Conservation (phyloP, 2,888 invertebrate species). For the Tanypteryx hageni region DNA sequence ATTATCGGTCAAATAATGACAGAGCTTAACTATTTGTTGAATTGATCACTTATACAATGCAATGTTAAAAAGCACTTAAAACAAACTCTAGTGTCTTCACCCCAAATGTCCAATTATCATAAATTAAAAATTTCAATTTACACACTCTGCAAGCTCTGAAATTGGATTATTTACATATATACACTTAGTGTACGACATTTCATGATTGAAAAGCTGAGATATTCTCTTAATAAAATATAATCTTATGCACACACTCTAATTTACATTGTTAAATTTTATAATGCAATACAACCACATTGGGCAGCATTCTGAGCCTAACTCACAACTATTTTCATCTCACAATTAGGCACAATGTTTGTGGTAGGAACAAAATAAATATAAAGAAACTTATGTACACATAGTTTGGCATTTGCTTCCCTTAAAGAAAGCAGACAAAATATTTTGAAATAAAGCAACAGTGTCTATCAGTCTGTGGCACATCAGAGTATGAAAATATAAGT, state of each 20-base stretch:
- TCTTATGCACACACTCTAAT: conserved; percentile 59
- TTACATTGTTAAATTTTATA: conserved; percentile 48
- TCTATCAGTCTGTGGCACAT: conserved; percentile 62
- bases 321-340: conserved; percentile 58
- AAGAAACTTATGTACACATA: conserved; percentile 56
- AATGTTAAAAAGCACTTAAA: conserved; percentile 56
- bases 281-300: conserved; percentile 34
- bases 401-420: conserved; percentile 56
- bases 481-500: conserved; percentile 59
- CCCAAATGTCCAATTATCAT: conserved; percentile 59
- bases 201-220: conserved; percentile 60
- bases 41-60: conserved; percentile 51
- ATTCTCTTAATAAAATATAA: conserved; percentile 59
- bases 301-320: conserved; percentile 52
- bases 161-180: conserved; percentile 56
- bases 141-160: conserved; percentile 39
- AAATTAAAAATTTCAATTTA: conserved; percentile 60
- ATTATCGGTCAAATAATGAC: conserved; percentile 10
- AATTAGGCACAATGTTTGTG: conserved; percentile 53
- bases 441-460: conserved; percentile 44
- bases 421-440: conserved; percentile 42
- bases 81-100: conserved; percentile 51
- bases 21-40: conserved; percentile 39
- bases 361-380: conserved; percentile 64
- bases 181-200: conserved; percentile 62